These are phyloP conservation scores for Somateria mollissima DNA, from an alignment of 2,797 vertebrate genomes.

Conservation along the genomic window DNA sequence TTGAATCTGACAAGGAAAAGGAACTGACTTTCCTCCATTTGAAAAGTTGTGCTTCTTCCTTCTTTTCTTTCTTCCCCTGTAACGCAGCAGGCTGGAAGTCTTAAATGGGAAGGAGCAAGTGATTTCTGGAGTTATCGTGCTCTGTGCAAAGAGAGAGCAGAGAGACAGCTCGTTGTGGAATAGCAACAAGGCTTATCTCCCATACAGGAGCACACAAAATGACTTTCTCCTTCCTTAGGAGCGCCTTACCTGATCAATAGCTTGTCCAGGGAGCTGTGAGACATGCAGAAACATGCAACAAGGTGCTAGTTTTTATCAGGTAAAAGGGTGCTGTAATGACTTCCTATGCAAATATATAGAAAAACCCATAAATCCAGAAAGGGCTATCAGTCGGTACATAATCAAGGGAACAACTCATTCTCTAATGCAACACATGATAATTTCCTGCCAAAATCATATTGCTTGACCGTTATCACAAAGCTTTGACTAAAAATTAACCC, in stretches of 20 bases:
- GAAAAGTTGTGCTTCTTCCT: neutral
- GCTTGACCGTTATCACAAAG: conserved; percentile 9
- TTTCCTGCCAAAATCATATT: conserved; percentile 23
- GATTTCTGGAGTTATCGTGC: neutral
- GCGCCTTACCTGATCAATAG: neutral
- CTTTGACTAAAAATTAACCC: neutral
- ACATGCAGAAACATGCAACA: neutral
- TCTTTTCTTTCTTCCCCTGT: neutral
- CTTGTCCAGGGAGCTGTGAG: neutral
- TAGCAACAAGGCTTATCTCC: neutral
- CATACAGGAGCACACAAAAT: neutral
- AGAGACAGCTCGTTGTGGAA: neutral
- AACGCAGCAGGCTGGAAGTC: neutral
- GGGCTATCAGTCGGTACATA: neutral
- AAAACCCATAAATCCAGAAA: conserved; percentile 20
- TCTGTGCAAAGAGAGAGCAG: neutral
- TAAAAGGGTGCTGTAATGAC: neutral
- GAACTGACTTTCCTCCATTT: neutral
- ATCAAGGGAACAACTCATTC: conserved; percentile 1
- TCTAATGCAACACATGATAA: neutral
- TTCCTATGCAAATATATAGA: conserved; percentile 19
- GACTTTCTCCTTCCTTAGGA: neutral
- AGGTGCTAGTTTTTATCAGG: neutral
- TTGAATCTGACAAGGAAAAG: neutral
- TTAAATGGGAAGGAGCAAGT: neutral